Conservation (phyloP, 1,140 invertebrate species). For the Maconellicoccus hirsutus region DNA sequence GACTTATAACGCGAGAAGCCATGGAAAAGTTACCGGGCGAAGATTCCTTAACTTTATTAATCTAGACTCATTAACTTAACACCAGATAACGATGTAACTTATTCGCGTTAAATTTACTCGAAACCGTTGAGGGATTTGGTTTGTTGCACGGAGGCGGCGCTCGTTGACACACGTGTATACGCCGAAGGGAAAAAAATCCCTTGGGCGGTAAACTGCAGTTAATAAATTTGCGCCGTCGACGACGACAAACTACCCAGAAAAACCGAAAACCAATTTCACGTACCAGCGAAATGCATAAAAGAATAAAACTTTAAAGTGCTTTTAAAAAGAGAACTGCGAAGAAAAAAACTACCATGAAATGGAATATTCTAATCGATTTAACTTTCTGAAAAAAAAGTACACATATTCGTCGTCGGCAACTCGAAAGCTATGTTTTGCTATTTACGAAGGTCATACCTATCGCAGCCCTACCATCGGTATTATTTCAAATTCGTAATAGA, state of each 20-base stretch:
- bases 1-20: background rate
- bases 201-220: background rate
- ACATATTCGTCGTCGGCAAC: background rate
- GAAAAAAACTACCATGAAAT: constrained; percentile 15
- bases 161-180: background rate
- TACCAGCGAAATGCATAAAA: constrained; percentile 18
- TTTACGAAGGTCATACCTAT: constrained; percentile 7
- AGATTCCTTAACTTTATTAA: constrained; percentile 18
- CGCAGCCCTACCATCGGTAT: background rate
- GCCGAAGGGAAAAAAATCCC: background rate
- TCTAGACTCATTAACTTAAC: constrained; percentile 14
- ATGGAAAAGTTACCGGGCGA: background rate
- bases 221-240: background rate
- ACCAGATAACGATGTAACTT: constrained; percentile 18
- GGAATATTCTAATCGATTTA: constrained; percentile 21
- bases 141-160: background rate
- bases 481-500: constrained; percentile 1
- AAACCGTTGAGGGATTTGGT: too few species aligned
- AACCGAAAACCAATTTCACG: constrained; percentile 20
- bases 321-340: constrained; percentile 1
- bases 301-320: constrained; percentile 19
- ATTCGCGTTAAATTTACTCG: constrained; percentile 11
- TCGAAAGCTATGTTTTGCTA: constrained; percentile 12
- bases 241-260: constrained; percentile 15
- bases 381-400: constrained; percentile 1